Percentiles rank a stretch among this genome's conserved stretches.
Conservation (phyloP, 2,113 vertebrate genomes). For the Rafetus swinhoei region DNA sequence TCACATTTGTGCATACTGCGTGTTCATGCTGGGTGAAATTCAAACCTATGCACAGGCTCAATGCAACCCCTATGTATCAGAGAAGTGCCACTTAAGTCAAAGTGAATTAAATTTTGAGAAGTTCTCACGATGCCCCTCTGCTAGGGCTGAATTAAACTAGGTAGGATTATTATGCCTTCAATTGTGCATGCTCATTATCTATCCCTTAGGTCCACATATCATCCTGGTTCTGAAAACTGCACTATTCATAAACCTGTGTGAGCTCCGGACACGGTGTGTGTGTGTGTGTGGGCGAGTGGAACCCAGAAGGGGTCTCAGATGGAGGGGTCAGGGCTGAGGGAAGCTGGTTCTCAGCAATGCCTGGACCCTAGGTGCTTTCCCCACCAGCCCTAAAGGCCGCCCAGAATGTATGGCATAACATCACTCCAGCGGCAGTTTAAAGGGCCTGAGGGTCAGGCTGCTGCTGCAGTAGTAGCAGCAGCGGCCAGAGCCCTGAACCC, state of each 20-base stretch:
- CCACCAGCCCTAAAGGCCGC: too few species aligned
- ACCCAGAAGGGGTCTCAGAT: too few species aligned
- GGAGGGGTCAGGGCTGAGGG: too few species aligned
- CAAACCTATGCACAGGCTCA: background rate
- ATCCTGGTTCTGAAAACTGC: background rate
- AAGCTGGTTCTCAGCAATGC: too few species aligned
- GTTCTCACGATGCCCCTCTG: background rate
- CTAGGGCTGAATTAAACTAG: background rate
- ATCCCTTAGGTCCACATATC: background rate
- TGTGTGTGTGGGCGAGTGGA: too few species aligned
- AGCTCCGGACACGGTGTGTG: too few species aligned
- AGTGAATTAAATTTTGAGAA: background rate
- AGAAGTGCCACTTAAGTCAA: background rate
- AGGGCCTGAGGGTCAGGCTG: too few species aligned
- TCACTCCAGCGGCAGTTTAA: too few species aligned
- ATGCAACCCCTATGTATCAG: rapidly evolving
- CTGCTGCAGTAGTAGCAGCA: too few species aligned
- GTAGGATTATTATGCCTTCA: background rate
- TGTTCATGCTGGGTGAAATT: rapidly evolving
- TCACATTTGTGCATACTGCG: background rate
- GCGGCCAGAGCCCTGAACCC: too few species aligned
- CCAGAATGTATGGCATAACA: too few species aligned
- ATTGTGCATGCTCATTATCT: background rate
- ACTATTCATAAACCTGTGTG: background rate
- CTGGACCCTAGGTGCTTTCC: too few species aligned